Conservation (phyloP, 2,113 vertebrate genomes). For the Canis aureus region DNA sequence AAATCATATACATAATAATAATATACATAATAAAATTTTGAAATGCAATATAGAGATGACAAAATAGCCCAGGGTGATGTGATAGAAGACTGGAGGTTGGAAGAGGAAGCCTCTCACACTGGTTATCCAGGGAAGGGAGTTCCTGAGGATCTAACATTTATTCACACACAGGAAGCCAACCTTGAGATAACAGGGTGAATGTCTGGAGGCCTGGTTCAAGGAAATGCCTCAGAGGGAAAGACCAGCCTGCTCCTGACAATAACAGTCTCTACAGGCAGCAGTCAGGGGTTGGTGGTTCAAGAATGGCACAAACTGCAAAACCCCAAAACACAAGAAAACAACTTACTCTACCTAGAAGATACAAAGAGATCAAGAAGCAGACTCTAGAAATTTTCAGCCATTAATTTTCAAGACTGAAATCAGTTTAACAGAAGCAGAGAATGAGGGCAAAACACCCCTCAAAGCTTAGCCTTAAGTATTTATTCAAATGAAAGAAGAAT, state of each 20-base stretch:
- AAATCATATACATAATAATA: background rate
- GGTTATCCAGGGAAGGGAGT: background rate
- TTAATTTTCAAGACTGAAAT: background rate
- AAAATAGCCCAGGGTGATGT: background rate
- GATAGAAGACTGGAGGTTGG: background rate
- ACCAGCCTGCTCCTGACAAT: background rate
- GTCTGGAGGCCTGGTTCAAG: background rate
- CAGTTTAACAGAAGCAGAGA: background rate
- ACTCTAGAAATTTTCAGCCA: background rate
- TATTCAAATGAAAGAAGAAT: background rate
- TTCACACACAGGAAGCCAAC: background rate
- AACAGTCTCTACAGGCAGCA: fast-evolving
- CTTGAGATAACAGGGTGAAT: background rate
- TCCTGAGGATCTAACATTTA: background rate
- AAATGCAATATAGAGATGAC: background rate
- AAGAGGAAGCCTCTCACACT: background rate
- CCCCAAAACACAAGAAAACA: background rate
- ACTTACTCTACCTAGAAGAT: background rate
- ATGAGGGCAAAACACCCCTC: background rate
- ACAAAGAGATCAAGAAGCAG: background rate
- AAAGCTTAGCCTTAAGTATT: background rate
- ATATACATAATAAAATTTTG: background rate
- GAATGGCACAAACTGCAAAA: background rate
- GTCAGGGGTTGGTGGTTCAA: background rate
- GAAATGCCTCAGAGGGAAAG: background rate